Conservation (phyloP, 2,888 invertebrate species). For the Mythimna pallens region DNA sequence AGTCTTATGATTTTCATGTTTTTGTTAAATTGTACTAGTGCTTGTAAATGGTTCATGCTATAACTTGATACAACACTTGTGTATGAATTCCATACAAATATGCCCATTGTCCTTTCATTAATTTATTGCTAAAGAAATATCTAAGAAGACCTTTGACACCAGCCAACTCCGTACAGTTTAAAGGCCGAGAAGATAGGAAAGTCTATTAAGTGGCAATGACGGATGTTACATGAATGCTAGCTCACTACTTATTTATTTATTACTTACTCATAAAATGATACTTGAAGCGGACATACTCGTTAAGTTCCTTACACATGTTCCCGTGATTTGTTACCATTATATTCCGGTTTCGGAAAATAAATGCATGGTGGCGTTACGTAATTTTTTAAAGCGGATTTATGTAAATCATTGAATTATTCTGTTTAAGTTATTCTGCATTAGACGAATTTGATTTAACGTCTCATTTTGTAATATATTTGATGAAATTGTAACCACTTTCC, state of each 20-base stretch:
- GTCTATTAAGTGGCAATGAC: slow-evolving; percentile 46
- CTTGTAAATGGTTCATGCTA: no score
- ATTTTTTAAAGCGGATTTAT: not conserved
- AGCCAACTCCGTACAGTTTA: not conserved
- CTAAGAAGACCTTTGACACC: not conserved
- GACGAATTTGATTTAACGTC: no score
- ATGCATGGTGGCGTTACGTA: not conserved
- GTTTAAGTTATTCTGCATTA: no score
- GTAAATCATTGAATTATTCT: not conserved
- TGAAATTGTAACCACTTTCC: no score
- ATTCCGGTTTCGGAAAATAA: slow-evolving; percentile 12
- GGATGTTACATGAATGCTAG: slow-evolving; percentile 52
- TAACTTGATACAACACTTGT: no score
- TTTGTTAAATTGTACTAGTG: no score
- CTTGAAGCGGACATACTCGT: slow-evolving; percentile 26
- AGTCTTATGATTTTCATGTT: no score
- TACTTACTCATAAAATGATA: slow-evolving; percentile 30
- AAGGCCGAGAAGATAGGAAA: slow-evolving; percentile 30
- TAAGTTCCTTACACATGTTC: slow-evolving; percentile 14
- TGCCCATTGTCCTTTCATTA: not conserved
- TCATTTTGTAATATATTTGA: no score
- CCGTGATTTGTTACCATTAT: not conserved
- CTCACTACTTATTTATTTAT: slow-evolving; percentile 12
- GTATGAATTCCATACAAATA: no score
- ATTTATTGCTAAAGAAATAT: not conserved